Evolutionary conservation across 2,797 vertebrate species (phyloP).

Genomic region (Eremophila alpestris): DNA sequence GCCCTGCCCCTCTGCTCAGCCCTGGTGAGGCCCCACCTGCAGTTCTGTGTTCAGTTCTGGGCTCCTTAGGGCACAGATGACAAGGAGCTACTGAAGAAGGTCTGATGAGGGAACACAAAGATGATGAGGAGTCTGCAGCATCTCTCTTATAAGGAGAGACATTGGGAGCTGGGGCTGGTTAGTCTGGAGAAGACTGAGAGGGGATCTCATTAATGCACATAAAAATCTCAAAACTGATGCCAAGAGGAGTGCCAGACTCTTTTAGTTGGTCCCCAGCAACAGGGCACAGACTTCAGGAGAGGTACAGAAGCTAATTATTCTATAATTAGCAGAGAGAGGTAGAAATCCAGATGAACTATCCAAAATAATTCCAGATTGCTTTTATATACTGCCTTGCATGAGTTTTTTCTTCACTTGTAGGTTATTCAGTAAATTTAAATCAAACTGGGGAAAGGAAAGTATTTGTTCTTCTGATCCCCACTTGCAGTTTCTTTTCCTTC

Average conservation of each 20-base stretch:
- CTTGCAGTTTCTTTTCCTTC: neutral
- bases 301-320: neutral
- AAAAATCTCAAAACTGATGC: neutral
- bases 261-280: fast-evolving
- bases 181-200: neutral
- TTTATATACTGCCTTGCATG: neutral
- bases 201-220: neutral
- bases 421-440: neutral
- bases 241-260: neutral
- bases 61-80: neutral
- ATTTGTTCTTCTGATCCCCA: neutral
- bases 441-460: neutral
- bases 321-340: neutral
- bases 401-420: neutral
- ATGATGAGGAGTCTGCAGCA: neutral
- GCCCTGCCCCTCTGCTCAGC: neutral
- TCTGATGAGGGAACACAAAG: neutral
- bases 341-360: neutral
- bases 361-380: neutral
- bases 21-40: neutral
- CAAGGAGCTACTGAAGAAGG: neutral
- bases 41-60: neutral
- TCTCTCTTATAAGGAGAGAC: neutral
- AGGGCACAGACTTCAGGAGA: neutral
- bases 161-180: neutral